Evolutionary conservation across 2,113 vertebrate genomes (phyloP).

Genomic region (Silurus meridionalis): DNA sequence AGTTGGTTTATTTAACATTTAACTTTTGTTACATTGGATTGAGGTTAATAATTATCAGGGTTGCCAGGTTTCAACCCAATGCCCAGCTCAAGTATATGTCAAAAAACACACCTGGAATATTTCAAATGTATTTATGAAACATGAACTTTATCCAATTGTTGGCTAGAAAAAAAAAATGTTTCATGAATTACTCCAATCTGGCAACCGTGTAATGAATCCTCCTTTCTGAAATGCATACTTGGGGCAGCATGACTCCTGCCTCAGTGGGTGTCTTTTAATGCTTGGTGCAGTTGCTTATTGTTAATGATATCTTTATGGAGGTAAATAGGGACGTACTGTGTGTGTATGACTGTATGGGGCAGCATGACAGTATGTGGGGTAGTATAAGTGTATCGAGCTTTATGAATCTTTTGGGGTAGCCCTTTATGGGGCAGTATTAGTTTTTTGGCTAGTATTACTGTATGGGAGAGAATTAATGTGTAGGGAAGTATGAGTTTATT

Average conservation of each 20-base stretch:
- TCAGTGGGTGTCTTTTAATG: neutral
- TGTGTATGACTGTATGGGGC: neutral
- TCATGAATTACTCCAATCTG: neutral
- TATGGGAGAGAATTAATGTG: too few species aligned
- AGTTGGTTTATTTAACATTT: neutral
- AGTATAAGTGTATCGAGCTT: too few species aligned
- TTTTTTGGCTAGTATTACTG: too few species aligned
- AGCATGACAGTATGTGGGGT: neutral
- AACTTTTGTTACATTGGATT: neutral
- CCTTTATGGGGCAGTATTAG: too few species aligned
- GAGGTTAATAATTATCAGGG: neutral
- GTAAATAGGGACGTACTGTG: neutral
- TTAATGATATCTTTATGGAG: neutral
- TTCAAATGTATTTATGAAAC: too few species aligned
- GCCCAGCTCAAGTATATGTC: too few species aligned
- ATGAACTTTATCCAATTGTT: neutral
- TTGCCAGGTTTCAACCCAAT: neutral
- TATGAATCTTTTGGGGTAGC: too few species aligned
- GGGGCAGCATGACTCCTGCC: neutral
- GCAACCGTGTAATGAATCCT: neutral
- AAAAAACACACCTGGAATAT: too few species aligned
- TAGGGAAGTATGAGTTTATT: too few species aligned
- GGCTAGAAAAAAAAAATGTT: neutral
- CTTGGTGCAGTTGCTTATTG: neutral
- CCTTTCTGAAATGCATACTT: neutral